Conservation (phyloP, 2,888 invertebrate genomes). For the Ametastegia equiseti region DNA sequence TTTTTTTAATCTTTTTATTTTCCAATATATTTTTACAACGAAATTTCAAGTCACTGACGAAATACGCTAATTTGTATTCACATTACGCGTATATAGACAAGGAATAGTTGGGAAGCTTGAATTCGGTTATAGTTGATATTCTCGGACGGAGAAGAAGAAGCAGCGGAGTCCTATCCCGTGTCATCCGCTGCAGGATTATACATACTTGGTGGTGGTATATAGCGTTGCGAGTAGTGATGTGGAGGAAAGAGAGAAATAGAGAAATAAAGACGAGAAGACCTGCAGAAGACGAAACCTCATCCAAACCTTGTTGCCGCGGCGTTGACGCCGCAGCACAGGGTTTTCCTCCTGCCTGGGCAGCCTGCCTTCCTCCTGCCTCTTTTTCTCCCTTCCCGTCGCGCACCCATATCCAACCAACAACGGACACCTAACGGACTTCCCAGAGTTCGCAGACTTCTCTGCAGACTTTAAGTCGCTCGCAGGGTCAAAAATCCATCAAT, state of each 20-base stretch:
- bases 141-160: too few relatives aligned
- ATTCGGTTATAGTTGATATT: too few relatives aligned
- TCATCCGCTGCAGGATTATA: too few relatives aligned
- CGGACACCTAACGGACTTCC: constrained; percentile 74
- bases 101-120: too few relatives aligned
- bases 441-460: constrained; percentile 50
- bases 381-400: constrained; percentile 8
- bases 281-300: constrained; percentile 72
- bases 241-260: constrained; percentile 54
- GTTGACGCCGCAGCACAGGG: constrained; percentile 63
- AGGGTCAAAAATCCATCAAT: too few relatives aligned
- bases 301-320: constrained; percentile 63
- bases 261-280: constrained; percentile 51
- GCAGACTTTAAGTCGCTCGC: constrained; percentile 4
- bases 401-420: constrained; percentile 41
- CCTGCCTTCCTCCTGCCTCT: constrained; percentile 8
- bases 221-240: too few relatives aligned
- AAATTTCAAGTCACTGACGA: too few relatives aligned
- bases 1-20: too few relatives aligned
- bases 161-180: not conserved
- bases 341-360: constrained; percentile 24
- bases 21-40: too few relatives aligned
- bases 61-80: too few relatives aligned
- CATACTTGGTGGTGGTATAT: not conserved
- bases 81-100: too few relatives aligned